Conservation (phyloP, 2,113 vertebrate genomes). For the Mustelus asterias region DNA sequence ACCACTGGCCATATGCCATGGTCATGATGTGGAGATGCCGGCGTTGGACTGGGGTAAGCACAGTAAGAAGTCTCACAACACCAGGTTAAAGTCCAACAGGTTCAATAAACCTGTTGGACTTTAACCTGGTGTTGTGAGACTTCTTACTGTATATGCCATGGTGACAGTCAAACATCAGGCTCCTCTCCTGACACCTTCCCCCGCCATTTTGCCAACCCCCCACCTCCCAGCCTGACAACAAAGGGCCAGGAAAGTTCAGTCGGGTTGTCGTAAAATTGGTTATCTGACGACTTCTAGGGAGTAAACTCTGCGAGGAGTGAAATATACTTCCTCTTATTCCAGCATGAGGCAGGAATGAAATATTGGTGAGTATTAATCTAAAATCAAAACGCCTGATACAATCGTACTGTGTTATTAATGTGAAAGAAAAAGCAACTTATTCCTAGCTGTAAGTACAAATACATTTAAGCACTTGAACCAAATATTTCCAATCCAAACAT, state of each 20-base stretch:
- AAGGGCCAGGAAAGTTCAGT: too few relatives aligned
- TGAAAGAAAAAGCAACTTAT: not conserved
- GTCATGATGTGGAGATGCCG: too few relatives aligned
- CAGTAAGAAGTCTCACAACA: too few relatives aligned
- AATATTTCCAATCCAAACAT: not conserved
- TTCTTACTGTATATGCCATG: not conserved
- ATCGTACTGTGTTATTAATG: not conserved
- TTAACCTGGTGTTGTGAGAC: too few relatives aligned
- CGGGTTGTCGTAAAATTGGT: not conserved
- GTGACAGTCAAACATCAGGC: not conserved
- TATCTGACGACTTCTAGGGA: not conserved
- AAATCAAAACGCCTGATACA: not conserved
- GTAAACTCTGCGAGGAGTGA: not conserved
- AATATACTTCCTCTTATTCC: not conserved
- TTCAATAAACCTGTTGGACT: too few relatives aligned
- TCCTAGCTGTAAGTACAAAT: not conserved
- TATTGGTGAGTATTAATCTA: not conserved
- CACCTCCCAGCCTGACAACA: too few relatives aligned
- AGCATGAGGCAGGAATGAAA: not conserved
- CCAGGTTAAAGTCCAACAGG: too few relatives aligned
- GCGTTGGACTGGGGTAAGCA: too few relatives aligned
- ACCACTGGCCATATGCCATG: not conserved
- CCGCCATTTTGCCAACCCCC: too few relatives aligned
- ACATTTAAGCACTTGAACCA: not conserved
- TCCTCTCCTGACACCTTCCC: too few relatives aligned